Conservation (phyloP, 2,113 vertebrate species). For the Eurystomus gularis region DNA sequence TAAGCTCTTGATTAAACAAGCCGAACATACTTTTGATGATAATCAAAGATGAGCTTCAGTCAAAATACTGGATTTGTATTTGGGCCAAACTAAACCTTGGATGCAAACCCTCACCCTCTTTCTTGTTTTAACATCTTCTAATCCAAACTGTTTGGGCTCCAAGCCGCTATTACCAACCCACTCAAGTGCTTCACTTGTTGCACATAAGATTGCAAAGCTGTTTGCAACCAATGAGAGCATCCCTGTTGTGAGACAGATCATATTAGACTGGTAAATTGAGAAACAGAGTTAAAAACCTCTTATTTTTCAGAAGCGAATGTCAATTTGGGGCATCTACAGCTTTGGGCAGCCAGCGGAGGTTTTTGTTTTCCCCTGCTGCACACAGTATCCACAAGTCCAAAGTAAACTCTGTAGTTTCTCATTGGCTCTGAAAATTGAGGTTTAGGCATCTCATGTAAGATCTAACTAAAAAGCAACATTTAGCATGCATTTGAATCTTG, state of each 20-base stretch:
- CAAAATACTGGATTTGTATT: not conserved
- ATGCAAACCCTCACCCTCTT: not conserved
- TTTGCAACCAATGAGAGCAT: not conserved
- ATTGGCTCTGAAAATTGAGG: not conserved
- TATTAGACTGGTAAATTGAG: not conserved
- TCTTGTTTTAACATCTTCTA: not conserved
- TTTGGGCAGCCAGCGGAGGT: not conserved
- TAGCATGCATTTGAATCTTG: too few relatives aligned
- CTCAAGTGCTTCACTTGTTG: not conserved
- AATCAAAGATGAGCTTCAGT: slow-evolving; percentile 28
- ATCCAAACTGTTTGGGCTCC: not conserved
- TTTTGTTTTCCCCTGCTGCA: not conserved
- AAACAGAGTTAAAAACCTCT: not conserved
- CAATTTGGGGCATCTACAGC: accelerated
- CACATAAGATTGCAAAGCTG: not conserved
- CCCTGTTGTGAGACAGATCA: not conserved
- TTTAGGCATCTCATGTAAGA: not conserved
- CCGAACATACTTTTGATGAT: slow-evolving; percentile 1
- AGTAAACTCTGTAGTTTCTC: not conserved
- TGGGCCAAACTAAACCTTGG: slow-evolving; percentile 12
- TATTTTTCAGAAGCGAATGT: not conserved
- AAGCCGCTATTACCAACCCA: not conserved
- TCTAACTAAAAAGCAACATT: not conserved
- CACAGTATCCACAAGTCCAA: not conserved
- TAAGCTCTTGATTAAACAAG: slow-evolving; percentile 35